Conservation (phyloP, 23 tunicate species). For the Diplosoma virens region DNA sequence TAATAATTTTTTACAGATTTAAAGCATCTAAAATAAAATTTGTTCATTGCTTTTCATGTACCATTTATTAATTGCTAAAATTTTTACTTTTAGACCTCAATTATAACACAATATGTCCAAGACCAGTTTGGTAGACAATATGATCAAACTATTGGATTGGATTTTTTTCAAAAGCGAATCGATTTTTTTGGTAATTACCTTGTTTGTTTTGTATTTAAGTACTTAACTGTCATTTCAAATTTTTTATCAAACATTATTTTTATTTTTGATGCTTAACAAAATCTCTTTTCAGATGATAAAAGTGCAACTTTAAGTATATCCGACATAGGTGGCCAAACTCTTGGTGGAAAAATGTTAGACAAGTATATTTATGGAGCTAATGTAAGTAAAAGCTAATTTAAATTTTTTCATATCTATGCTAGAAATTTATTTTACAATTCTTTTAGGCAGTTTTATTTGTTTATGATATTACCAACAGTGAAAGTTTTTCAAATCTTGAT, state of each 20-base stretch:
- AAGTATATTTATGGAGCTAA: conserved; percentile 90
- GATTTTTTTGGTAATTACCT: conserved; percentile 24
- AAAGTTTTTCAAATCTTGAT: conserved; percentile 73
- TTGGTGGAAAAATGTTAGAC: conserved; percentile 91
- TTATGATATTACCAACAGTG: conserved; percentile 79
- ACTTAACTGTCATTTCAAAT: not conserved
- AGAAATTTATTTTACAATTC: not conserved
- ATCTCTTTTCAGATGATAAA: conserved; percentile 33
- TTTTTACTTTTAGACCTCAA: conserved; percentile 58
- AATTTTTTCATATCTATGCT: not conserved
- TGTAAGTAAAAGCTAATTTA: conserved; percentile 17
- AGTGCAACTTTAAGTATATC: conserved; percentile 75
- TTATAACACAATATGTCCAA: conserved; percentile 74
- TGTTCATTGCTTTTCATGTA: not conserved
- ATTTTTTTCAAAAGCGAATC: conserved; percentile 77
- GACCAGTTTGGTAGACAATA: conserved; percentile 83
- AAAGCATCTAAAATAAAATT: too few relatives aligned
- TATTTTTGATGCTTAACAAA: not conserved
- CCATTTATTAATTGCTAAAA: not conserved
- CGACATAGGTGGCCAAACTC: conserved; percentile 94
- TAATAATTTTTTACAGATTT: too few relatives aligned
- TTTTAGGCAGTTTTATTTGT: conserved; percentile 59
- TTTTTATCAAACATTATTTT: not conserved
- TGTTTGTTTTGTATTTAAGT: not conserved
- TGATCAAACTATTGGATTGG: conserved; percentile 90